Conservation (phyloP, 1,140 invertebrate species). For the Epicauta chinensis region DNA sequence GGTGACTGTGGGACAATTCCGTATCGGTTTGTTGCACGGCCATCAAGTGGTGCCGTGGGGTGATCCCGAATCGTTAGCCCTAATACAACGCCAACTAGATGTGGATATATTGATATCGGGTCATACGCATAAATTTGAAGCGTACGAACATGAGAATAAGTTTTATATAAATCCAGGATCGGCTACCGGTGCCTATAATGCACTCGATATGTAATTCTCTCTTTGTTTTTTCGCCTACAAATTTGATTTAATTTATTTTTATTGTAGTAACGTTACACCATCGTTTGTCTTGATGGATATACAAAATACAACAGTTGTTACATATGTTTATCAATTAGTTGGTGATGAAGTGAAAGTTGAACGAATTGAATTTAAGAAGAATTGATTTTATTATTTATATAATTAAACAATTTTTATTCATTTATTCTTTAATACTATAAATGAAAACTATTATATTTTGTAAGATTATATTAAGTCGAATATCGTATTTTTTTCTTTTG, state of each 20-base stretch:
- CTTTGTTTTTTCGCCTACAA: not conserved
- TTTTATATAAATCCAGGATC: slow-evolving; percentile 99
- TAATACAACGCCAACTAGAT: slow-evolving; percentile 94
- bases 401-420: too few relatives aligned
- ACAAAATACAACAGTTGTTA: slow-evolving; percentile 94
- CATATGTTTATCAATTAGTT: slow-evolving; percentile 96
- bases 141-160: slow-evolving; percentile 97
- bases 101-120: slow-evolving; percentile 99
- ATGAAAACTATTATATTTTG: too few relatives aligned
- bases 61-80: slow-evolving; percentile 84
- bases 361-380: slow-evolving; percentile 95
- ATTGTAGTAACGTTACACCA: slow-evolving; percentile 78
- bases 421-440: too few relatives aligned
- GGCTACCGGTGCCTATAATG: slow-evolving; percentile 95
- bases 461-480: too few relatives aligned
- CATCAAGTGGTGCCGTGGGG: slow-evolving; percentile 98
- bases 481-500: too few relatives aligned
- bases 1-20: slow-evolving; percentile 97
- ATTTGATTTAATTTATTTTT: not conserved
- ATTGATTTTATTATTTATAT: too few relatives aligned
- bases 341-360: slow-evolving; percentile 99
- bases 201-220: slow-evolving; percentile 70
- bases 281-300: slow-evolving; percentile 99
- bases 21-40: slow-evolving; percentile 96
- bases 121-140: slow-evolving; percentile 98